A percentile compares a stretch with the other conserved stretches of the same genome.
Conservation (phyloP, 2,888 invertebrate species). For the Parapristionchus giblindavisi region DNA sequence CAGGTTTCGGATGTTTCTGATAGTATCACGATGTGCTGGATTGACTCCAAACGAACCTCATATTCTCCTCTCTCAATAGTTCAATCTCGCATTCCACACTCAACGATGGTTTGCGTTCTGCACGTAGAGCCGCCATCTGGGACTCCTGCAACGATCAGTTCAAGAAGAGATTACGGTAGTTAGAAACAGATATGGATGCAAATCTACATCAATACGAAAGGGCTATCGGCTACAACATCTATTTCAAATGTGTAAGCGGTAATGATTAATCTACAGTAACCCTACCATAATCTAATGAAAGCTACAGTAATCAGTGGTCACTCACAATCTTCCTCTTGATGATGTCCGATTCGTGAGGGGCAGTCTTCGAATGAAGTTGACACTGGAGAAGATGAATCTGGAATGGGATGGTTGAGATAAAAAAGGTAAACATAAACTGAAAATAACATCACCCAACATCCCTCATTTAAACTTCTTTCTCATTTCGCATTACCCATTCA, state of each 20-base stretch:
- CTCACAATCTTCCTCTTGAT: constrained; percentile 73
- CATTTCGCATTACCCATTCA: background rate
- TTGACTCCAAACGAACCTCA: constrained; percentile 5
- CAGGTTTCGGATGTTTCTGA: background rate
- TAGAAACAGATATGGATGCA: background rate
- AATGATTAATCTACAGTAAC: background rate
- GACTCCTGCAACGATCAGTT: constrained; percentile 70
- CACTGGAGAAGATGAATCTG: constrained; percentile 68
- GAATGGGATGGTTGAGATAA: background rate
- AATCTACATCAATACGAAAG: background rate
- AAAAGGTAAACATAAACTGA: too few species aligned
- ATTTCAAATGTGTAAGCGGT: background rate
- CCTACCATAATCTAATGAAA: background rate
- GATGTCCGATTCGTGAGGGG: constrained; percentile 72
- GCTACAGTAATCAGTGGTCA: background rate
- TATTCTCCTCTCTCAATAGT: constrained; percentile 58
- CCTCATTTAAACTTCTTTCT: background rate
- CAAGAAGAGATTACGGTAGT: background rate
- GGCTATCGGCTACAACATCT: background rate
- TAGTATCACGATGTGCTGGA: background rate
- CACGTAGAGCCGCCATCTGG: constrained; percentile 70
- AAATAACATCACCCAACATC: background rate
- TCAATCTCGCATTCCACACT: constrained; percentile 59
- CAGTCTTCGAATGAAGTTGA: constrained; percentile 70
- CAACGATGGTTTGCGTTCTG: constrained; percentile 62